These are phyloP conservation scores for Apogon hyalosoma DNA, from an alignment of 2,797 vertebrate species.

Conservation along the genomic window DNA sequence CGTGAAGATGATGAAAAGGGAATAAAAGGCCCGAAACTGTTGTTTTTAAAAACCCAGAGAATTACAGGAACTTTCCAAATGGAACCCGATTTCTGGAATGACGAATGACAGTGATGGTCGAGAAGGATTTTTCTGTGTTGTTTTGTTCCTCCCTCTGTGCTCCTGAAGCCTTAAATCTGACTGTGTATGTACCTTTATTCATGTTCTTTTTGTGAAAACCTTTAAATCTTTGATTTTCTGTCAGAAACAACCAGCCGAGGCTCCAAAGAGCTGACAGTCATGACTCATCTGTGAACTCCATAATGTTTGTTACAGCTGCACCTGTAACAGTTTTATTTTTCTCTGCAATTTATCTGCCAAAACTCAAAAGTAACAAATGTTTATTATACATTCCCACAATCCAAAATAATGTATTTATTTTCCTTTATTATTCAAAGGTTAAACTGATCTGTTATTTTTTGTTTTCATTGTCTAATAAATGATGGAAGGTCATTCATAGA, in stretches of 20 bases:
- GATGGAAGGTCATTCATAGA: too few relatives aligned
- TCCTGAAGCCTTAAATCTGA: slow-evolving; percentile 59
- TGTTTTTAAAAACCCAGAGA: neutral
- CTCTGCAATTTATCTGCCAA: too few relatives aligned
- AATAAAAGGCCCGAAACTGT: neutral
- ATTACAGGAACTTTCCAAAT: neutral
- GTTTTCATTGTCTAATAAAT: too few relatives aligned
- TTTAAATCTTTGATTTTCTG: neutral
- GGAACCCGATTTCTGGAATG: neutral
- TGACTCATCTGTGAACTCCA: neutral
- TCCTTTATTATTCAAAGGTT: too few relatives aligned
- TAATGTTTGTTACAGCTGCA: neutral
- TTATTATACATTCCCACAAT: too few relatives aligned
- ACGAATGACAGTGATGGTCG: neutral
- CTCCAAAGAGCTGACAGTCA: slow-evolving; percentile 7
- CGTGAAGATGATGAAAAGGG: slow-evolving; percentile 13
- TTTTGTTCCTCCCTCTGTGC: slow-evolving; percentile 16
- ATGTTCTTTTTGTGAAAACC: neutral
- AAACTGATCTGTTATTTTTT: too few relatives aligned
- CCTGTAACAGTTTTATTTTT: too few relatives aligned
- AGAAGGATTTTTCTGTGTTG: neutral
- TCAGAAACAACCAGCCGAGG: slow-evolving; percentile 15
- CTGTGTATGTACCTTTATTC: neutral
- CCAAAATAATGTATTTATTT: too few relatives aligned
- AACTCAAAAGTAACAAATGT: too few relatives aligned